Base-by-base conservation (phyloP, 1,140 invertebrate species). In the Diabrotica undecimpunctata region DNA sequence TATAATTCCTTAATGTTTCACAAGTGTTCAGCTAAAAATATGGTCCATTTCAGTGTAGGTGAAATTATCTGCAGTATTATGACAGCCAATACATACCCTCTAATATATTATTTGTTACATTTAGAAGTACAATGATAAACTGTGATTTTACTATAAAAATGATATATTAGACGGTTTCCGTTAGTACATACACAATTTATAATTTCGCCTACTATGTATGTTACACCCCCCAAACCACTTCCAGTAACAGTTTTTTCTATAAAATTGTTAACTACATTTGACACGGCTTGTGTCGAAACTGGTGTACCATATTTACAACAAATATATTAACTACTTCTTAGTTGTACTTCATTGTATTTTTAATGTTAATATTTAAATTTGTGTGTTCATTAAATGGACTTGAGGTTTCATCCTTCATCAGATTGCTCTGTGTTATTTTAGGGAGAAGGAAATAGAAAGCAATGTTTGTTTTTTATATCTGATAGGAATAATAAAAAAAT, bases 381-480 rank as follows among this genome's bases (percentile, higher is more conserved):
- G 39, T 25, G 62, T 62, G 46, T 72, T 71, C 69, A 71, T 74
- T 65, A 69, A 74, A 75, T 73, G 71, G 70, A 73, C 50, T 38
- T 67, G 25, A 66, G 67, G 72, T 73, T 73, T 74, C 69, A 72
- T 67, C 66, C 74, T 60, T 59, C 66, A 71, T 71, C 64, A 72
- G 52, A 67, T 74, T 74, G 74, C 75, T 75, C 75, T 77, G 74
- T 77, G 68, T 76, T 74, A 75, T 71, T 73, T 74, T 75, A 75
- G 75, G 74, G 72, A 74, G 66, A 73, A 73, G 68, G 41, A 62
- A 68, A 71, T 70, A 73, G 72, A 66, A 75, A 75, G 70, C 73
- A 73, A 75, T 76, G 76, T 76, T 77, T 76, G 76, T 77, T 77
- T 75, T 77, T 76, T 76, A 75, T 77, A 77, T 68, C 64, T 65